These are phyloP conservation scores for Cenopis cana DNA, from an alignment of 2,888 invertebrate species.

Conservation along the genomic window DNA sequence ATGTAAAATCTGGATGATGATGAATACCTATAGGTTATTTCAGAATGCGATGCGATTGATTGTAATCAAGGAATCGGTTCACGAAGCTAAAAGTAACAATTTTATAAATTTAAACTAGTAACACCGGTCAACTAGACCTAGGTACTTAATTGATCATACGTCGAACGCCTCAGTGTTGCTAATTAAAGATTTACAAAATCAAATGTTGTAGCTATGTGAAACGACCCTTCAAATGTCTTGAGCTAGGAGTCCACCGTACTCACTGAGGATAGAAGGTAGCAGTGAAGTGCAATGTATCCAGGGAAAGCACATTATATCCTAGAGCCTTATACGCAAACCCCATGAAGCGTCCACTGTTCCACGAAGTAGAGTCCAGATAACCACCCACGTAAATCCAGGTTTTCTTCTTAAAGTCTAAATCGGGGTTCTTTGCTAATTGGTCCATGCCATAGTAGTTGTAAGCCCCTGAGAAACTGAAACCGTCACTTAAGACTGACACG, in stretches of 20 bases:
- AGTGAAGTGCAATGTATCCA: slow-evolving; percentile 64
- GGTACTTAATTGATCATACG: no score
- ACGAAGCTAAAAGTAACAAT: no score
- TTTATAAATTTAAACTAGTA: no score
- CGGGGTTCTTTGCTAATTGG: slow-evolving; percentile 57
- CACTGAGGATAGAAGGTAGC: slow-evolving; percentile 66
- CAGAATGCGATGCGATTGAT: no score
- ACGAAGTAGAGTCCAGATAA: slow-evolving; percentile 62
- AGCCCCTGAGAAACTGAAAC: neutral
- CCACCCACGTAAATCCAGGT: slow-evolving; percentile 68
- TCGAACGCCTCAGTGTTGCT: no score
- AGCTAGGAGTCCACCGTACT: slow-evolving; percentile 50
- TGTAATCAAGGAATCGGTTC: no score
- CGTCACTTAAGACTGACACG: slow-evolving; percentile 6
- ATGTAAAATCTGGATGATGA: no score
- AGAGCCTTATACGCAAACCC: slow-evolving; percentile 57
- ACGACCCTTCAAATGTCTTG: no score
- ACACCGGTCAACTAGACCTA: no score
- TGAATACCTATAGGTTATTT: no score
- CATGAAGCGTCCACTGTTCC: slow-evolving; percentile 51
- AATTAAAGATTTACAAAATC: no score
- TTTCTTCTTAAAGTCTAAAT: slow-evolving; percentile 57
- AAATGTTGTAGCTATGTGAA: no score
- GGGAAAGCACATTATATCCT: slow-evolving; percentile 64
- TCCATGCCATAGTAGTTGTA: slow-evolving; percentile 67